Base-by-base conservation (phyloP, 2,113 vertebrate species). In the Ancistrus triradiatus region DNA sequence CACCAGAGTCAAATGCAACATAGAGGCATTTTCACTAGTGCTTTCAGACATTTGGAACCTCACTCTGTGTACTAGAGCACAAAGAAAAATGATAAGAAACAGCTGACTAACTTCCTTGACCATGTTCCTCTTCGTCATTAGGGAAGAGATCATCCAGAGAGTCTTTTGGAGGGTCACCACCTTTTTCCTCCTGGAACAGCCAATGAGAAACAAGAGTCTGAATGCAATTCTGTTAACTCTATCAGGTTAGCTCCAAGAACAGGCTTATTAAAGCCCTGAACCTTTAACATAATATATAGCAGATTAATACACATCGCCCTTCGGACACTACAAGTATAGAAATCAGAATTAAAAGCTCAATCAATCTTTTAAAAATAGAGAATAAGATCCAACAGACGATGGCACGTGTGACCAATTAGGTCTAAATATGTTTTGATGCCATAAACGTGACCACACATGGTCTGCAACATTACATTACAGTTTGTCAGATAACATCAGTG, bases 141-240 rank as follows among this genome's bases (percentile, higher is more conserved):
- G 95, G 96, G 77, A 99, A 98, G 19, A 99, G 90, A 74, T 99
- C 96, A 46, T 99, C 96, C 81, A 99, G 82, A 13, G 91, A 91
- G 76, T 97, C 95, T 82, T 97, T 98, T 14, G 88, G 76, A 9
- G 90, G 82, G 21, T 97, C 92, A 0, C 91, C 85, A 28, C 95
- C 93, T 68, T 98, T 99, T 78, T 99, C 95, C 79, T 99, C 96
- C 92, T 98, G 80, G 62, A 59, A 72, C 79, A 70, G n/a, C n/a
- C n/a, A n/a, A n/a, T n/a, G n/a, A n/a, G n/a, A n/a, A n/a, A n/a
- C n/a, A n/a, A n/a, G n/a, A n/a, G n/a, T n/a, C n/a, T n/a, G n/a
- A n/a, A n/a, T n/a, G n/a, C n/a, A n/a, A n/a, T n/a, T n/a, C n/a
- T n/a, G n/a, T n/a, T n/a, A n/a, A n/a, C n/a, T n/a, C n/a, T n/a